Evolutionary conservation across 92 coral and sea anemone species (phyloP).

Genomic region (Hydrozoanthus gracilis): DNA sequence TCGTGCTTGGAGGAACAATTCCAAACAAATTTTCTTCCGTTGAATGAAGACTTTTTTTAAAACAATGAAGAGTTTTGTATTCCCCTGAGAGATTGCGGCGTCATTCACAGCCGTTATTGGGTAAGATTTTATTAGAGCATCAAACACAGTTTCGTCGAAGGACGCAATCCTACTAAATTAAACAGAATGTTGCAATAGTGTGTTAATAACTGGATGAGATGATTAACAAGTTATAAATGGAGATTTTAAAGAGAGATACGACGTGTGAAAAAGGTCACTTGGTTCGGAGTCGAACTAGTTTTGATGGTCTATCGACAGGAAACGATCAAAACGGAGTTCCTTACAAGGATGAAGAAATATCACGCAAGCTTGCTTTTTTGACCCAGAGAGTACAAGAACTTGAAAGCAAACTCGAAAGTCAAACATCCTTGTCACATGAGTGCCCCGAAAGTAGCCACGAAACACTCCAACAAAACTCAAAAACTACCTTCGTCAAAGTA

Average conservation of each 20-base stretch:
- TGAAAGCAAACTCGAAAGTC: conserved; percentile 71
- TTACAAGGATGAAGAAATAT: conserved; percentile 52
- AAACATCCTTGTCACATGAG: conserved; percentile 28
- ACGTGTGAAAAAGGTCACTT: not conserved
- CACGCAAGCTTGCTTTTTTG: conserved; percentile 72
- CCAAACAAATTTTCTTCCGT: not conserved
- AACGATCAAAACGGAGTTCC: not conserved
- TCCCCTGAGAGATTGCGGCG: conserved; percentile 5
- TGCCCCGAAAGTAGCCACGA: not conserved
- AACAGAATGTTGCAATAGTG: not conserved
- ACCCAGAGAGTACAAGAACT: conserved; percentile 74
- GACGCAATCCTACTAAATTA: not conserved
- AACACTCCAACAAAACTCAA: not conserved
- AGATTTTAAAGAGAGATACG: conserved; percentile 2
- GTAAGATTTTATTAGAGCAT: not conserved
- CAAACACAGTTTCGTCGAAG: not conserved
- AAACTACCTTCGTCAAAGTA: not conserved
- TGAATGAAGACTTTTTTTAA: not conserved
- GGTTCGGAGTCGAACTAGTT: not conserved
- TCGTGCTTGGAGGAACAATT: not conserved
- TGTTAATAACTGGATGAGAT: conserved; percentile 25
- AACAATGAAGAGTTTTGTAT: not conserved
- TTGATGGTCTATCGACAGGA: not conserved
- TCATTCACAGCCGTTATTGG: not conserved
- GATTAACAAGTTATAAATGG: conserved; percentile 33